Evolutionary conservation across 2,888 invertebrate genomes (phyloP).

Genomic region (Phorcus lineatus): DNA sequence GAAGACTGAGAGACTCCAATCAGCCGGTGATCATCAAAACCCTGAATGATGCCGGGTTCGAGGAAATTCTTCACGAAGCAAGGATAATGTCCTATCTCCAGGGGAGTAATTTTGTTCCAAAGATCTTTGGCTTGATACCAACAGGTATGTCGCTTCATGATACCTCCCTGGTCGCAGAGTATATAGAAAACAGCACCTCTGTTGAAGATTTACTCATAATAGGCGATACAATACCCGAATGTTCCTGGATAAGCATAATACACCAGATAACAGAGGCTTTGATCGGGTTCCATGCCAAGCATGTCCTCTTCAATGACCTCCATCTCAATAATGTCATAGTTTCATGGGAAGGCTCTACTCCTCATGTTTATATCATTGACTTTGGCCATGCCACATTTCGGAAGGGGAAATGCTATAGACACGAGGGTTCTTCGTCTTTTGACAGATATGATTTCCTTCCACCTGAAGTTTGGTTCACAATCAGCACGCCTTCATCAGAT

Average conservation of each 20-base stretch:
- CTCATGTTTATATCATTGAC: background rate
- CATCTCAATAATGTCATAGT: background rate
- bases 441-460: background rate
- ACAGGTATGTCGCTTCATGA: background rate
- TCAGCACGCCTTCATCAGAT: background rate
- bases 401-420: background rate
- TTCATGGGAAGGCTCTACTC: background rate
- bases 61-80: constrained; percentile 2
- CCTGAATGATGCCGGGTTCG: background rate
- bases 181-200: background rate
- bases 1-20: background rate
- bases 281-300: background rate
- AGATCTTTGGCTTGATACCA: background rate
- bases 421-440: background rate
- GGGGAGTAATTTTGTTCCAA: background rate
- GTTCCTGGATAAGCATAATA: background rate
- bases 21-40: background rate
- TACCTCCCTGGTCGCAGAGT: background rate
- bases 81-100: background rate
- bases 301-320: background rate
- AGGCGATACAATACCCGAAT: background rate
- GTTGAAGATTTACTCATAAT: background rate
- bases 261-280: background rate
- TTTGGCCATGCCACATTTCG: background rate
- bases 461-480: background rate